These are phyloP conservation scores for Nephrotoma guestfalica DNA, from an alignment of 2,888 invertebrate genomes.

Conservation along the genomic window DNA sequence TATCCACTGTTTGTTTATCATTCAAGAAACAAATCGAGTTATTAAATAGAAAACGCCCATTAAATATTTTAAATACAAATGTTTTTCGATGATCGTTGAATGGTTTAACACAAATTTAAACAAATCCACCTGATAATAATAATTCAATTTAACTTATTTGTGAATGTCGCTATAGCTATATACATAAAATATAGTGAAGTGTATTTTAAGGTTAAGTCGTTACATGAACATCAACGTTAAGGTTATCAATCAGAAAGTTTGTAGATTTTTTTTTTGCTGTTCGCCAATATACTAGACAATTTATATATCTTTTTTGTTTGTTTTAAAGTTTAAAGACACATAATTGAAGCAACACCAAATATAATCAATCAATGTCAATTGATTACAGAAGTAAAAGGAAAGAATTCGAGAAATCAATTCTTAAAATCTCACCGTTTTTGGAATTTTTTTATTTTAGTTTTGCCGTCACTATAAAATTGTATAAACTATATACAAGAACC, in stretches of 20 bases:
- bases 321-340: neutral
- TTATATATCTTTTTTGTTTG: neutral
- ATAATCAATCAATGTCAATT: neutral
- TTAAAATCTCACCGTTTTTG: neutral
- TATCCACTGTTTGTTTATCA: neutral
- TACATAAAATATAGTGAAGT: neutral
- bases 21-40: neutral
- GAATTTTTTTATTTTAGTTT: neutral
- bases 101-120: neutral
- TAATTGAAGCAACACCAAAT: neutral
- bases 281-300: neutral
- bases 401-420: neutral
- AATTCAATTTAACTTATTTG: neutral
- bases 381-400: neutral
- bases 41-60: neutral
- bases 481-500: neutral
- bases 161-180: neutral
- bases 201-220: neutral
- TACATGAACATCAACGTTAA: neutral
- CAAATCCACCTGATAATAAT: neutral
- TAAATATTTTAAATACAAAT: neutral
- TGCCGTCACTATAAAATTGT: neutral
- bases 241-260: neutral
- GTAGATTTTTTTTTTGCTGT: neutral
- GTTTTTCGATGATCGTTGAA: neutral